Percentiles rank a stretch among this genome's conserved stretches.
Conservation (phyloP, 2,888 invertebrate genomes). For the Oconnorella tubifera region DNA sequence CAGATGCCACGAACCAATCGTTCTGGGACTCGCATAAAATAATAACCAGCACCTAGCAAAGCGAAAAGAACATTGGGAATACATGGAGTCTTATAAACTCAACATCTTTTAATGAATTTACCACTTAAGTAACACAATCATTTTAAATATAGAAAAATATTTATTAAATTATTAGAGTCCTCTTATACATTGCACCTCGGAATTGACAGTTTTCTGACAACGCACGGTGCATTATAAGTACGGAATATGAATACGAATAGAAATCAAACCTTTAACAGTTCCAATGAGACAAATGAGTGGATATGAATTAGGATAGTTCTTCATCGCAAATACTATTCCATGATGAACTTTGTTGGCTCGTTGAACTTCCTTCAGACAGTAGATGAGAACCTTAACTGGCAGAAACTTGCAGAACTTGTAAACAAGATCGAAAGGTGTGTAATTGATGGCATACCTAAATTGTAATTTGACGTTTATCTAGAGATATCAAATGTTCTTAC, state of each 20-base stretch:
- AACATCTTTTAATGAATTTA: too few relatives aligned
- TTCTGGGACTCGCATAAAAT: slow-evolving; percentile 88
- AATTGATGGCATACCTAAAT: slow-evolving; percentile 96
- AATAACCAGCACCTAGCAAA: slow-evolving; percentile 82
- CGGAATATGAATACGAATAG: too few relatives aligned
- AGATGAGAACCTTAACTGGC: slow-evolving; percentile 83
- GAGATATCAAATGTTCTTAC: too few relatives aligned
- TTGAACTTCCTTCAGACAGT: slow-evolving; percentile 80
- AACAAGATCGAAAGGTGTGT: slow-evolving; percentile 95
- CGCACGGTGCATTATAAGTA: too few relatives aligned
- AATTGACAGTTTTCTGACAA: slow-evolving; percentile 3
- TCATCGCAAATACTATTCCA: slow-evolving; percentile 92
- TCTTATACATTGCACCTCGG: not conserved
- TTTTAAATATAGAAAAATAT: too few relatives aligned
- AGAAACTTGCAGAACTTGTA: slow-evolving; percentile 93
- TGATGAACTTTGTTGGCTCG: slow-evolving; percentile 79
- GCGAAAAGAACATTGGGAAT: not conserved
- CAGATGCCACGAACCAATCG: slow-evolving; percentile 92
- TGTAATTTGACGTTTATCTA: too few relatives aligned
- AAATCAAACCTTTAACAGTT: slow-evolving; percentile 72
- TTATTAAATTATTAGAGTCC: too few relatives aligned
- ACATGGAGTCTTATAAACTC: too few relatives aligned
- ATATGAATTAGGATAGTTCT: slow-evolving; percentile 93
- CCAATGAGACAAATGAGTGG: slow-evolving; percentile 94
- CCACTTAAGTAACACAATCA: too few relatives aligned